These are phyloP conservation scores for Phoxinus dragarum DNA, from an alignment of 2,797 vertebrate species.

Conservation along the genomic window DNA sequence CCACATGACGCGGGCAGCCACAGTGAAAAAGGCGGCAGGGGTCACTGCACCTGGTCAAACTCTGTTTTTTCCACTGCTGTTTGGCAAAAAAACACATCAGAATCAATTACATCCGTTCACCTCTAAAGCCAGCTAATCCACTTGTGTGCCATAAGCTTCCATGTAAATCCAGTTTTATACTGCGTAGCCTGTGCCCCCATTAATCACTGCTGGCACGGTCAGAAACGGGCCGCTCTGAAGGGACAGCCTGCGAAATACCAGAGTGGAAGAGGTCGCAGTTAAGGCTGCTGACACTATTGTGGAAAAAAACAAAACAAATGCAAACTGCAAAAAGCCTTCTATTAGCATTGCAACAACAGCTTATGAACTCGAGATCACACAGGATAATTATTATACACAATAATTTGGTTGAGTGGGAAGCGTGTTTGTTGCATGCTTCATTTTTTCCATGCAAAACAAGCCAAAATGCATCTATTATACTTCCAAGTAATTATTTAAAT, in stretches of 20 bases:
- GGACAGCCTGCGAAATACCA: slow-evolving; percentile 29
- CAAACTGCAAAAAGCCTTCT: slow-evolving; percentile 10
- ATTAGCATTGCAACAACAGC: slow-evolving; percentile 21
- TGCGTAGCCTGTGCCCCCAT: slow-evolving; percentile 44
- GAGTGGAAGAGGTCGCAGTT: slow-evolving; percentile 38
- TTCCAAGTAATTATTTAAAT: slow-evolving; percentile 31
- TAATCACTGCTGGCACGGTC: slow-evolving; percentile 51
- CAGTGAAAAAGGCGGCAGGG: slow-evolving; percentile 36
- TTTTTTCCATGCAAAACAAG: slow-evolving; percentile 28
- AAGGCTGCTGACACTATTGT: slow-evolving; percentile 26
- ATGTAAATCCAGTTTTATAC: slow-evolving; percentile 79
- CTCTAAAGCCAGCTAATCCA: slow-evolving; percentile 76
- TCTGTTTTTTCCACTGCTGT: slow-evolving; percentile 48
- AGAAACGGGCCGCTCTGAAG: slow-evolving; percentile 29
- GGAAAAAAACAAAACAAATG: neutral
- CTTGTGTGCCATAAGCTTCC: slow-evolving; percentile 76
- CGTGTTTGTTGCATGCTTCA: slow-evolving; percentile 20
- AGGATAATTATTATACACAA: slow-evolving; percentile 27
- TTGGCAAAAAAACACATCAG: slow-evolving; percentile 50
- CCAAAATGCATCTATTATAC: slow-evolving; percentile 51
- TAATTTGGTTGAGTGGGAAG: slow-evolving; percentile 41
- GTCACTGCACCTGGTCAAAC: slow-evolving; percentile 67
- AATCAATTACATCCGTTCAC: slow-evolving; percentile 59
- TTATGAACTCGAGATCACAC: slow-evolving; percentile 34
- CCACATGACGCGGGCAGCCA: slow-evolving; percentile 55